Conservation (phyloP, 2,888 invertebrate genomes). For the Eristalinus aeneus region DNA sequence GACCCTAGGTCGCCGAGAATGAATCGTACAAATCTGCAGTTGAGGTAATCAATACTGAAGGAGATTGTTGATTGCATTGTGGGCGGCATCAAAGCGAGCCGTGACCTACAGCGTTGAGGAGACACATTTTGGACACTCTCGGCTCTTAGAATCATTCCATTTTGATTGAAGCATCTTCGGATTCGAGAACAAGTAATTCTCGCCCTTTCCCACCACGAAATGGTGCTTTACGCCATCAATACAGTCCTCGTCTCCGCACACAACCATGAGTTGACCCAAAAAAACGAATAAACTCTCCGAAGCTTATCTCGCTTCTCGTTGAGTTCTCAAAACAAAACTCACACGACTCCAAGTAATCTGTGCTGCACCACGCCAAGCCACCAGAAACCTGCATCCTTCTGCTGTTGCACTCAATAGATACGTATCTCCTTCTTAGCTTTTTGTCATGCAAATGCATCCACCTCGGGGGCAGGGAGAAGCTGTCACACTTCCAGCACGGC, state of each 20-base stretch:
- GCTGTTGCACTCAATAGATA: constrained; percentile 41
- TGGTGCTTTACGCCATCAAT: not conserved
- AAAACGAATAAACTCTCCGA: constrained; percentile 33
- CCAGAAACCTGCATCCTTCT: constrained; percentile 40
- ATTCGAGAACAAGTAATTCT: no score
- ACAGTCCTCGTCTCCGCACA: not conserved
- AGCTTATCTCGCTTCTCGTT: constrained; percentile 57
- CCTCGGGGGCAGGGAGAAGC: constrained; percentile 28
- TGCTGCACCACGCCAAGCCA: not conserved
- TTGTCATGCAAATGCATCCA: constrained; percentile 56
- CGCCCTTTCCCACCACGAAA: not conserved
- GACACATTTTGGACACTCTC: no score
- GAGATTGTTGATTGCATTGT: no score
- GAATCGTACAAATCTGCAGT: not conserved
- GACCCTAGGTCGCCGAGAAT: not conserved
- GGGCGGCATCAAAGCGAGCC: no score
- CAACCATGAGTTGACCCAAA: constrained; percentile 51
- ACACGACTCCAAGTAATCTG: constrained; percentile 37
- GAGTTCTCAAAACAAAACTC: constrained; percentile 33
- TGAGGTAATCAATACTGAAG: no score
- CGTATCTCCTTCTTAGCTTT: constrained; percentile 32
- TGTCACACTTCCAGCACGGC: constrained; percentile 34
- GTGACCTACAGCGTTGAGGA: no score
- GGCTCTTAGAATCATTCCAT: no score
- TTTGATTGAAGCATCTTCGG: no score